Evolutionary conservation across 2,888 invertebrate genomes (phyloP).

Genomic region (Drosophila borborema): DNA sequence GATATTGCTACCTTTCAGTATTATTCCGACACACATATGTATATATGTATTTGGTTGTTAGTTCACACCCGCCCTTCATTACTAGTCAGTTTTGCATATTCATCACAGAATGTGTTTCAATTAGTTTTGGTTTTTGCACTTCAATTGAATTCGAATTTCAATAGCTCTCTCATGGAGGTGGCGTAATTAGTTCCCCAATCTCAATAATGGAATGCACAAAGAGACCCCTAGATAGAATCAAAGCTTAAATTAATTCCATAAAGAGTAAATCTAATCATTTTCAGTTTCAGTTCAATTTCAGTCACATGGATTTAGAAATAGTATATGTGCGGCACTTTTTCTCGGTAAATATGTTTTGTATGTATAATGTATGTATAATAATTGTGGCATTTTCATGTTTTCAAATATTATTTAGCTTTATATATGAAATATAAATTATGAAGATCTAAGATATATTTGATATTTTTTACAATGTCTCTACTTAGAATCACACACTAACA

Average conservation of each 20-base stretch:
- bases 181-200: background rate
- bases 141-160: conserved; percentile 48
- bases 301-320: background rate
- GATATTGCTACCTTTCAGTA: conserved; percentile 6
- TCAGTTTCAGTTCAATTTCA: background rate
- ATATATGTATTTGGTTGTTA: background rate
- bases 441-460: no score
- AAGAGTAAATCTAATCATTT: background rate
- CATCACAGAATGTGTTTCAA: conserved; percentile 43
- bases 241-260: background rate
- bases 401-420: no score
- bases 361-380: no score
- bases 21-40: background rate
- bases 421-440: no score
- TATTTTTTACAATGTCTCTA: no score
- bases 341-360: background rate
- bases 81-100: conserved; percentile 60
- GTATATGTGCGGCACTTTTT: background rate
- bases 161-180: conserved; percentile 6
- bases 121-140: conserved; percentile 62
- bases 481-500: no score
- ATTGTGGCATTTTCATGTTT: no score
- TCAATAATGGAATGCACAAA: conserved; percentile 2
- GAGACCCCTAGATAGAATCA: background rate
- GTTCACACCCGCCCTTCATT: conserved; percentile 22